Evolutionary conservation across 2,113 vertebrate species (phyloP), one percentile per base, ranked within the genome.

Genomic region (Scolopax mira): DNA sequence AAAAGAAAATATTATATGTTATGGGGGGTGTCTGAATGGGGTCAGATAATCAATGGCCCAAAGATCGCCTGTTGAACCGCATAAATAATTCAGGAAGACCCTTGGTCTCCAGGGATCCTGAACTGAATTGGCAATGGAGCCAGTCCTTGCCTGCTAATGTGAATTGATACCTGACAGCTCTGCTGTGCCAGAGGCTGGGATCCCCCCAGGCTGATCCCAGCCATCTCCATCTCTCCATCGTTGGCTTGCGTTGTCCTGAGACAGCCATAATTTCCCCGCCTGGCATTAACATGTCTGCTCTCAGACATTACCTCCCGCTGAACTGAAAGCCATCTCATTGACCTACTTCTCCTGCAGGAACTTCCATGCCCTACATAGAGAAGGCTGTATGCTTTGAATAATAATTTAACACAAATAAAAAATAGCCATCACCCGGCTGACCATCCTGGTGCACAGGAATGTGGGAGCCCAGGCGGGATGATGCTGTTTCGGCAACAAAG

Each of bases 31-130:
- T 4, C 80, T 81, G 77, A 75, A 33, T 69, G 62, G 69, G 90
- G 81, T 85, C 61, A 92, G 58, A 58, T 80, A 75, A 90, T 80
- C 44, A 65, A 46, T 54, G 64, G 52, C 57, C 49, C 57, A 72
- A 54, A 86, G 72, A 65, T 90, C 61, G 54, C 52, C 28, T 35
- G 31, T 66, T 89, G 58, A 86, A 58, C 52, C 37, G 52, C 61
- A 77, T 90, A 86, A 95, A 84, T 97, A 93, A 92, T 90, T 92
- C 92, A 89, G 57, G 88, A 62, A 83, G 64, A 80, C n/a, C 54
- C 48, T 71, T 64, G 67, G 18, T 85, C 67, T 54, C 41, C 42
- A 77, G 49, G 22, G 67, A 73, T 66, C 49, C 27, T 55, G 81
- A 62, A 55, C 79, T 72, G 71, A 88, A 21, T 21, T 82, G 79